phyloP scores from a whole-genome alignment of 2,888 invertebrate genomes.

The Xanthia icteritia region DNA sequence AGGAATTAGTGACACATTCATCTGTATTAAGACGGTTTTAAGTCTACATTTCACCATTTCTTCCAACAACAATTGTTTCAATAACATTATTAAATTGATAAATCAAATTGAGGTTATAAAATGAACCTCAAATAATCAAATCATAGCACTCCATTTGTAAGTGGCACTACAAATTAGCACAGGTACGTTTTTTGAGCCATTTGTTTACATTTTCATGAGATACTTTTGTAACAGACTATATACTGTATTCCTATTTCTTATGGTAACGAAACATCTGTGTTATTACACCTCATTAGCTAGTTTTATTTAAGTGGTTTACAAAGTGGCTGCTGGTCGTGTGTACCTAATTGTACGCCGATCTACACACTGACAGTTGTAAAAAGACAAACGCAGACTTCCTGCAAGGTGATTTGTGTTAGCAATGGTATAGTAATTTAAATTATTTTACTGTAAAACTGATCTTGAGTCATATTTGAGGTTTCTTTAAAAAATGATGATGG shows the following conservation, averaged over 20 bases:
- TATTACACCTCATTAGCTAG: conserved; percentile 54
- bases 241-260: conserved; percentile 16
- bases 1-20: not conserved
- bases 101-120: not conserved
- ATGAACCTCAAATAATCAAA: not conserved
- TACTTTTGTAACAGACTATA: conserved; percentile 3
- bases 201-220: not conserved
- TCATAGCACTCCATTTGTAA: not conserved
- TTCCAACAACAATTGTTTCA: not conserved
- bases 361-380: conserved; percentile 30
- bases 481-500: not conserved
- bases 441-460: conserved; percentile 37
- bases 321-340: conserved; percentile 19
- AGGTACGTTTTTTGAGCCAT: not conserved
- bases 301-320: conserved; percentile 42
- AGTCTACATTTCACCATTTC: not conserved
- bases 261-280: conserved; percentile 26
- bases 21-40: not conserved
- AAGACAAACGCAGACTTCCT: conserved; percentile 46
- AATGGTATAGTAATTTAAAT: conserved; percentile 50
- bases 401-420: conserved; percentile 64
- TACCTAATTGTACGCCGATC: conserved; percentile 35
- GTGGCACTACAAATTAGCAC: not conserved
- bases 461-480: conserved; percentile 4
- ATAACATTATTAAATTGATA: not conserved